Percentiles rank a stretch among this genome's conserved stretches.
phyloP scores from a whole-genome alignment of 1,140 invertebrate genomes.

The Delia radicum region DNA sequence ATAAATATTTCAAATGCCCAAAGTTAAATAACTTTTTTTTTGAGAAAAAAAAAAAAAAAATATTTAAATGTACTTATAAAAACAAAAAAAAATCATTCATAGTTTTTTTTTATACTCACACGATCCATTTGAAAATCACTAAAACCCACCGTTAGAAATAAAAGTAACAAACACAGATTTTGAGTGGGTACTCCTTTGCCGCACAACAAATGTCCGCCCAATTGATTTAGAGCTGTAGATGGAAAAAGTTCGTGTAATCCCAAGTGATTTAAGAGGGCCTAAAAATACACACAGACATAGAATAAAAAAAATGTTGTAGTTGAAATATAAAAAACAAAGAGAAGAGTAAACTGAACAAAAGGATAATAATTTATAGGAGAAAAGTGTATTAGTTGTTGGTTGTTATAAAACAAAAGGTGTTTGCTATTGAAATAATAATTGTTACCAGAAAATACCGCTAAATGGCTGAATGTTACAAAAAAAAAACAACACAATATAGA shows the following conservation, averaged over 20 bases:
- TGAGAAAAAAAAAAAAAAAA: no score
- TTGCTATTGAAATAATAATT: constrained; percentile 20
- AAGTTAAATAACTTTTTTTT: not conserved
- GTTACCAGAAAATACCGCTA: not conserved
- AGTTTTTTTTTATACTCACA: constrained; percentile 40
- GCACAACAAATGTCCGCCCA: constrained; percentile 41
- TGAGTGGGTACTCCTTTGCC: constrained; percentile 36
- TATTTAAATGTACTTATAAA: no score
- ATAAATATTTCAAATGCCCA: not conserved
- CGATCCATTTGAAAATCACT: constrained; percentile 51
- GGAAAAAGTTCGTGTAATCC: constrained; percentile 46
- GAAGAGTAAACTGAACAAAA: no score
- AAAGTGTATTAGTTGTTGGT: not conserved
- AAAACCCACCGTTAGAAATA: constrained; percentile 48
- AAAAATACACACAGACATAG: constrained; percentile 5
- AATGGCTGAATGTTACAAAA: not conserved
- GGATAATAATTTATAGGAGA: not conserved
- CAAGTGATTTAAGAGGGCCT: constrained; percentile 47
- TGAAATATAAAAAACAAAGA: not conserved
- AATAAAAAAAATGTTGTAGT: not conserved
- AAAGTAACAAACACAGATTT: constrained; percentile 41
- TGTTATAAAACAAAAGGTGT: constrained; percentile 11
- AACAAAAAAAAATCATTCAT: no score
- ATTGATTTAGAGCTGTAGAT: constrained; percentile 42
- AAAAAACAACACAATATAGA: not conserved